Evolutionary conservation across 2,888 invertebrate genomes (phyloP), one percentile per base, ranked within the genome.

Genomic region (Melanostoma scalare): DNA sequence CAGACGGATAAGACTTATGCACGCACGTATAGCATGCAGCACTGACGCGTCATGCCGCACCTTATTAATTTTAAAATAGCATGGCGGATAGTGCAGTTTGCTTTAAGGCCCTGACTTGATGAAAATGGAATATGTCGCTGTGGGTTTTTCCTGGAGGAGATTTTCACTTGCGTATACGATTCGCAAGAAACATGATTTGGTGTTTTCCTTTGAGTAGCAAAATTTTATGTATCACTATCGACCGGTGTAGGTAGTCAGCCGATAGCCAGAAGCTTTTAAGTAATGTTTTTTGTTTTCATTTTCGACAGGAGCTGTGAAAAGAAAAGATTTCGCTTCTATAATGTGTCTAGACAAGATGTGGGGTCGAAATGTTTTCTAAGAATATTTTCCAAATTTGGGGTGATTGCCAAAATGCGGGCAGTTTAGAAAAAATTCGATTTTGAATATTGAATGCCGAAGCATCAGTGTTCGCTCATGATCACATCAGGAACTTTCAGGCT

Each of bases 21-120:
- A 81, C 77, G 81, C 81, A 72, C 61, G 48, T 48, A 71, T 35
- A 55, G 31, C 65, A 48, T 72, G 71, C 38, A 65, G 33, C 36
- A 38, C 31, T 63, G 63, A 50, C 46, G 40, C 38, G 72, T 36
- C 48, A 31, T 63, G 63, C 63, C 63, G 63, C 63, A 63, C 63
- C 63, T 63, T 50, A 36, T 20, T 35, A 36, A 20, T 30, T 56
- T 40, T 60, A 20, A 6, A 53, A 53, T 4, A 61, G n/a, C 10
- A 33, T 60, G 44, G 33, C 30, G 44, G 30, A 35, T 56, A 52
- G 42, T 61, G 42, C 61, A 68, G 50, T 68, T 46, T 46, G 42
- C 5, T 42, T 67, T 69, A 60, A 61, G 42, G 6, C 35, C 68
- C 42, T 75, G 55, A 40, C 48, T 77, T 40, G 61, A 56, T 61